Percentiles rank a stretch among this genome's conserved stretches.
phyloP scores from a whole-genome alignment of 2,113 vertebrate genomes.

The Ochotona curzoniae region DNA sequence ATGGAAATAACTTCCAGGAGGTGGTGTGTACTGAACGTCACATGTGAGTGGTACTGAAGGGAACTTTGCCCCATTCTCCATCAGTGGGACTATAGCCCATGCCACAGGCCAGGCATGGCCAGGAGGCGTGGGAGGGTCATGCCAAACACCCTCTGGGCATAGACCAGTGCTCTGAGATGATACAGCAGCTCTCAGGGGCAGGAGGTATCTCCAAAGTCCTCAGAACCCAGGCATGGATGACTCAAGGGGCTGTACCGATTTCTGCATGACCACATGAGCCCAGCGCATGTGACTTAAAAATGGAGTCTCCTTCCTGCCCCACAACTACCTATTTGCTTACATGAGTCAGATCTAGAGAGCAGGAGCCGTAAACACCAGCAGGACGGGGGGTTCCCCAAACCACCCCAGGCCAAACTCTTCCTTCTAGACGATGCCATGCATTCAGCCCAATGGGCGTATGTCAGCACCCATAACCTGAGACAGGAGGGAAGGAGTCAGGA shows the following conservation, averaged over 20 bases:
- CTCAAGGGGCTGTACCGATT: not conserved
- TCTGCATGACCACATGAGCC: not conserved
- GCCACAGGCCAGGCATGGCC: not conserved
- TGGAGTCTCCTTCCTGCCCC: not conserved
- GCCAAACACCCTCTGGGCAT: not conserved
- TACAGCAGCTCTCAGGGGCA: not conserved
- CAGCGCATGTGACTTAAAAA: constrained; percentile 30
- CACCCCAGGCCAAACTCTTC: not conserved
- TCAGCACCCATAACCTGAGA: not conserved
- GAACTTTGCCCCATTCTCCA: not conserved
- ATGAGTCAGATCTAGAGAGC: constrained; percentile 55
- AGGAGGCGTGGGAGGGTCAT: too few relatives aligned
- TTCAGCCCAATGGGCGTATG: not conserved
- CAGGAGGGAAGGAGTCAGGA: not conserved
- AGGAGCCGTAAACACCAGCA: not conserved
- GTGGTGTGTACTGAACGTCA: not conserved
- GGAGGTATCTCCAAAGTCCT: not conserved
- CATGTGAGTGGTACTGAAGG: not conserved
- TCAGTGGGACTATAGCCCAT: accelerated
- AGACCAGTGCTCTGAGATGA: not conserved
- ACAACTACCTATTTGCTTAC: not conserved
- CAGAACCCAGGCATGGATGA: not conserved
- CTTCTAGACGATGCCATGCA: not conserved
- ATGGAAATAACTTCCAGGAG: constrained; percentile 63
- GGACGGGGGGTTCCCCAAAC: constrained; percentile 10